These are phyloP conservation scores for Pygmarrhopalites habei DNA, from an alignment of 1,140 invertebrate species.

Conservation along the genomic window DNA sequence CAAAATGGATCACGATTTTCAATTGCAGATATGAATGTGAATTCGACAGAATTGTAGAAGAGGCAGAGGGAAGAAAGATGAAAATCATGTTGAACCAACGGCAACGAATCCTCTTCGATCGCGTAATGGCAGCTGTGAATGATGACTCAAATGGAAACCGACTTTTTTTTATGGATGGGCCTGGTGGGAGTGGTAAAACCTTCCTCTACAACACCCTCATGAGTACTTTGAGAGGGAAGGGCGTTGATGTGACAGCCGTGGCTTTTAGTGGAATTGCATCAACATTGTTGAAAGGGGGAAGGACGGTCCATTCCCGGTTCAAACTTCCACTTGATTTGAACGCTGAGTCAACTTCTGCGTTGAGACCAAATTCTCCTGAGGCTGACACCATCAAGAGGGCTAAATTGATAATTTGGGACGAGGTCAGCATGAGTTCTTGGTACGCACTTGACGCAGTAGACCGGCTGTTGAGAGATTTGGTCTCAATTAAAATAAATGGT, in stretches of 20 bases:
- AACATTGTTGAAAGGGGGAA: slow-evolving; percentile 47
- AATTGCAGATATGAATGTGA: background rate
- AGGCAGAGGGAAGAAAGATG: background rate
- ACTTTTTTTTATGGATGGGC: slow-evolving; percentile 39
- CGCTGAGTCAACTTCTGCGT: slow-evolving; percentile 20
- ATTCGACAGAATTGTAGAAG: background rate
- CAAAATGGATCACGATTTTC: background rate
- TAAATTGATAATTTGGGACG: slow-evolving; percentile 20
- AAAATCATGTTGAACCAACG: background rate
- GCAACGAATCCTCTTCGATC: background rate
- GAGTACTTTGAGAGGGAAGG: slow-evolving; percentile 33
- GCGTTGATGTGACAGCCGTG: slow-evolving; percentile 44
- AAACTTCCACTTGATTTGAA: slow-evolving; percentile 43
- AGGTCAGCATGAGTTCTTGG: slow-evolving; percentile 5
- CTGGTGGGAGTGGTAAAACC: slow-evolving; percentile 34
- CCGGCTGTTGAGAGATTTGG: slow-evolving; percentile 25
- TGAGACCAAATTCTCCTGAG: slow-evolving; percentile 10
- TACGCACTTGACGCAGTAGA: slow-evolving; percentile 2
- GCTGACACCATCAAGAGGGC: background rate
- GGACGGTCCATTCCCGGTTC: slow-evolving; percentile 50
- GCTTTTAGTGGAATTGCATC: slow-evolving; percentile 52
- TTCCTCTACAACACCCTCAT: slow-evolving; percentile 40
- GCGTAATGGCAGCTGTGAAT: slow-evolving; percentile 40
- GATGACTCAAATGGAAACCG: slow-evolving; percentile 51
- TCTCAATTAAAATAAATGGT: no score